Conservation (phyloP, 2,113 vertebrate genomes). For the Rhynchomys soricoides region DNA sequence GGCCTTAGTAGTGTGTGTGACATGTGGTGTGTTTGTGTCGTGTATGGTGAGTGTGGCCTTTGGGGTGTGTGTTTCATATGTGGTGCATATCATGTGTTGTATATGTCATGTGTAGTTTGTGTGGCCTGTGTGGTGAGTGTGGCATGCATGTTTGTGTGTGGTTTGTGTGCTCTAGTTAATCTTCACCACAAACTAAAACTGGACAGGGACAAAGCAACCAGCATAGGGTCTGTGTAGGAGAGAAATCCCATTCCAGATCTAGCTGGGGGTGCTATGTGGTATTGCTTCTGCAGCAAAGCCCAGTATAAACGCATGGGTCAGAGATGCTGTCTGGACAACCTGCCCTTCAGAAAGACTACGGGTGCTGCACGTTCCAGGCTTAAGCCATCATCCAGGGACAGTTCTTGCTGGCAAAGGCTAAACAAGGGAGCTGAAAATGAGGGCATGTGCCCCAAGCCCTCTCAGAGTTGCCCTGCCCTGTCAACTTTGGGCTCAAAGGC, state of each 20-base stretch:
- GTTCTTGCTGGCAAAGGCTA: no score
- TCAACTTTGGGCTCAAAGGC: background rate
- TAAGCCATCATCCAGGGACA: background rate
- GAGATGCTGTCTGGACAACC: background rate
- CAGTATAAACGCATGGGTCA: fast-evolving
- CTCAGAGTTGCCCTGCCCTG: background rate
- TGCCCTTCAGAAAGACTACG: background rate
- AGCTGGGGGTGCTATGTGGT: background rate
- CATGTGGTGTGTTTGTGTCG: background rate
- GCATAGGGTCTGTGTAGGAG: fast-evolving
- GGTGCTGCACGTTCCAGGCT: background rate
- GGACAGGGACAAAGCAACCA: background rate
- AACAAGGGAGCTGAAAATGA: background rate
- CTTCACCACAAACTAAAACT: background rate
- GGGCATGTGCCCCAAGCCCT: fast-evolving
- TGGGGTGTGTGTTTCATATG: background rate
- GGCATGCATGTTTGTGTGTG: background rate
- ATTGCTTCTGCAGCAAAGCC: background rate
- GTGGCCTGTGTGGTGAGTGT: background rate
- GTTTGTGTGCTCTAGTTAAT: background rate
- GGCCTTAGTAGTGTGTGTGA: background rate
- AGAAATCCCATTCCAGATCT: background rate
- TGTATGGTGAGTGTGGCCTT: background rate
- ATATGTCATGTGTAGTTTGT: background rate
- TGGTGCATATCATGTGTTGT: background rate